Base-by-base conservation (phyloP, 2,113 vertebrate species). In the Probosciger aterrimus region DNA sequence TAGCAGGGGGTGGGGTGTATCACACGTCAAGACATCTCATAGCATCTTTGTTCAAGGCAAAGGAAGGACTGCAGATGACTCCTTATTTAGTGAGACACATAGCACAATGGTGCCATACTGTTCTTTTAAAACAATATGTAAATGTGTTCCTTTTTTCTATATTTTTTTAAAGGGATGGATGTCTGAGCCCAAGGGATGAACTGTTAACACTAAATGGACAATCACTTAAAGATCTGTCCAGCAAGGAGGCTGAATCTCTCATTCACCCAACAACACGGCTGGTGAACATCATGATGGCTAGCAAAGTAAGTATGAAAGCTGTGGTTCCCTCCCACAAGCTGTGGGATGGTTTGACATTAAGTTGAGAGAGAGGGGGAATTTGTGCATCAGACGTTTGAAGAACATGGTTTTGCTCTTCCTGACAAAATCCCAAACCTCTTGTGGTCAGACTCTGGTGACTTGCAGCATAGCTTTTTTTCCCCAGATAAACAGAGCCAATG, bases 171-270 rank as follows among this genome's bases (percentile, higher is more conserved):
- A 98, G 98, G 80, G 92, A 93, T 89, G 95, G 80, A 77, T 91
- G 67, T 83, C 83, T 95, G 82, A 95, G 89, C 67, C 96, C 95
- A 25, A 84, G 97, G 78, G 98, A 97, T 87, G 97, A 96, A n/a
- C 90, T 96, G 59, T 82, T 97, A 63, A 94, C 96, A 11, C 91
- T 98, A 86, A 97, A 98, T 63, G 96, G 97, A 77, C 98, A 98
- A 70, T 91, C 95, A 68, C 82, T 97, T 83, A 97, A 97, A 69
- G 97, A 97, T 41, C 59, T 97, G 31, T 64, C 94, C 49, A 96
- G 95, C 90, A 92, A 84, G 69, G 97, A 97, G 43, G 50, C 71
- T 27, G 96, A 97, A 30, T 35, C 88, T 50, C 67, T 92, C 25
- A 43, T 86, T 82, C 65, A 76, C 41, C 85, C 96, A 18, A n/a